Evolutionary conservation across 2,113 vertebrate species (phyloP), one percentile per base, ranked within the genome.

Genomic region (Saccopteryx bilineata): DNA sequence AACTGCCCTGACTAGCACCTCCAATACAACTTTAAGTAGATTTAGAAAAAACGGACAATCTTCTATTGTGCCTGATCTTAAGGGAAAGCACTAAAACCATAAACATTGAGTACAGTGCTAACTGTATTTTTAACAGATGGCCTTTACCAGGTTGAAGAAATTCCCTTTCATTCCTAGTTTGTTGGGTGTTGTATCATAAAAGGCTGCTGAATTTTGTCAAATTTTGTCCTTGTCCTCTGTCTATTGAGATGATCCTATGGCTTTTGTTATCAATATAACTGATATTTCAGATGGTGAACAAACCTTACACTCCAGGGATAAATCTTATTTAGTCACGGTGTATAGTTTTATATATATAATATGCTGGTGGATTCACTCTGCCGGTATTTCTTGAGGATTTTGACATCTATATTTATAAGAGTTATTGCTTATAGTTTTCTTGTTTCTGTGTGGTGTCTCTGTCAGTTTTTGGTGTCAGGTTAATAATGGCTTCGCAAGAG

Each of bases 251-350:
- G 9, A 61, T 39, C 5, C 13, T 39, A 7, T 31, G 21, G 5
- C 24, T 48, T 83, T 52, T 87, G 33, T 31, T 84, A 19, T 33
- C 18, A 4, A 80, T 31, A 68, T 52, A 84, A 68, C 28, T 54
- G n/a, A 65, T 75, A 92, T 89, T 80, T 95, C 24, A 28, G 26
- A 71, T 76, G 28, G 33, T 48, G 91, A 87, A 74, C 31, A 87
- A 76, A 85, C 5, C 28, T 93, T 95, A 28, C 19, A 81, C 71
- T 83, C 39, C 58, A 39, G 39, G 39, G 39, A 39, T 39, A 39
- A 39, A 39, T 39, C 39, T 39, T 39, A 39, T 39, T 39, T 66
- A 31, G 63, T 66, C 28, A 31, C 63, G 31, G 63, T 31, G 63
- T 66, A 66, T 66, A 31, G 63, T 63, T 28, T 65, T 63, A 26